These are phyloP conservation scores for Octodonta nipae DNA, from an alignment of 2,888 invertebrate genomes.

Conservation along the genomic window DNA sequence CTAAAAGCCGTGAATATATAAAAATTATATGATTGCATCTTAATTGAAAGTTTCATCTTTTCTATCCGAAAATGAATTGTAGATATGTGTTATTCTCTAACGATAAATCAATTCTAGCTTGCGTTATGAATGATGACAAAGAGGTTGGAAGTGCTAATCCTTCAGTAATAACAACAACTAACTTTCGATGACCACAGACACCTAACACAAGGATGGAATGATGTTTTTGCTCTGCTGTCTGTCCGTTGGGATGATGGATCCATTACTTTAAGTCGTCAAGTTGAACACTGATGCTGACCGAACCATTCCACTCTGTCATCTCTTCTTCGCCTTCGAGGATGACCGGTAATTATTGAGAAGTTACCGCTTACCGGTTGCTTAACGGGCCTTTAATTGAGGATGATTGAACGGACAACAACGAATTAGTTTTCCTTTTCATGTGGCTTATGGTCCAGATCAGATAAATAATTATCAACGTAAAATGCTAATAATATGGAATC, in stretches of 20 bases:
- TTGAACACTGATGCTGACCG: slow-evolving; percentile 18
- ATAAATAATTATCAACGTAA: no score
- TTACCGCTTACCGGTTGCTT: no score
- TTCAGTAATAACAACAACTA: slow-evolving; percentile 25
- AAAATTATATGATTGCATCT: no score
- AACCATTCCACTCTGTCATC: slow-evolving; percentile 21
- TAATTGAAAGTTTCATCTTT: no score
- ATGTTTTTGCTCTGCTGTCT: slow-evolving; percentile 28
- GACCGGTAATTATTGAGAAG: slow-evolving; percentile 32
- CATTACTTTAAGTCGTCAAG: slow-evolving; percentile 38
- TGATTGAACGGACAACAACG: slow-evolving; percentile 31
- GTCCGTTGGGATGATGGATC: slow-evolving; percentile 39
- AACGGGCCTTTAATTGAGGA: slow-evolving; percentile 33
- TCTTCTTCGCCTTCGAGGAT: no score
- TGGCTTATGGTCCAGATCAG: no score
- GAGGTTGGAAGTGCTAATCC: slow-evolving; percentile 17
- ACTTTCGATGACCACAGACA: no score
- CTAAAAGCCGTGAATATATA: no score
- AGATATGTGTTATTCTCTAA: no score
- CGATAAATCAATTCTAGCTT: slow-evolving; percentile 26
- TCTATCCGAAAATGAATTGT: no score
- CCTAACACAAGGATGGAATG: slow-evolving; percentile 22
- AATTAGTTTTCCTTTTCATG: no score
- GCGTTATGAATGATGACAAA: slow-evolving; percentile 26
- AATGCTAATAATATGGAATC: no score